Base-by-base conservation (phyloP, 2,888 invertebrate species). In the Empis stercorea region DNA sequence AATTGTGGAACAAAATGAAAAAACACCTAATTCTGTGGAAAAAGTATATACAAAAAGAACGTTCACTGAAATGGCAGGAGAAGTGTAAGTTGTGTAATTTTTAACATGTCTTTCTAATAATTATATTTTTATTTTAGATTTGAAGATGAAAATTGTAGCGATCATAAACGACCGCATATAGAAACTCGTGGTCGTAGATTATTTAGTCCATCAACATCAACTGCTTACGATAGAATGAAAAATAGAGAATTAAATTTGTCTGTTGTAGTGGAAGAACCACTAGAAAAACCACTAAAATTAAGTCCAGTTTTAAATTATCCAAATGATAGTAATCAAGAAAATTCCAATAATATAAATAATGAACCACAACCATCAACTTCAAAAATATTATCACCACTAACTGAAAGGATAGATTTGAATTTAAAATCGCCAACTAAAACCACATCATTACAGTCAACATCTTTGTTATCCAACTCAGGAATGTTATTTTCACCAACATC, bases 401-500 rank as follows among this genome's bases (percentile, higher is more conserved):
- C 58, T 11, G 65, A 66, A 48, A 50, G 56, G 20, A 49, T 49
- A 16, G 45, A 63, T 49, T 47, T 51, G 9, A 55, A 54, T 44
- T 17, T 46, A 17, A 42, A 44, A 16, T 44, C 45, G 5, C 20
- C 44, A 9, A 48, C 27, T 30, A 55, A 52, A 20, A 60, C 61
- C 5, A 57, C 63, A 11, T 23, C 27, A 30, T 34, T 42, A 20
- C 37, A 30, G 27, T 30, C 42, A 27, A 11, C 43, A 34, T 48
- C 54, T 44, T 48, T 30, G 30, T 48, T 52, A 52, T 45, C 50
- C 46, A 45, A 20, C 44, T 9, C 13, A n/a, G 34, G n/a, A 15
- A 65, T 52, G 51, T 66, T 54, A 59, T 70, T 70, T 43, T 78
- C 83, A 2, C 83, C 84, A 0, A 83, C 83, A 0, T 72, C 74